Evolutionary conservation across 2,797 vertebrate species (phyloP), one percentile per base, ranked within the genome.

Genomic region (Gadopsis marmoratus): DNA sequence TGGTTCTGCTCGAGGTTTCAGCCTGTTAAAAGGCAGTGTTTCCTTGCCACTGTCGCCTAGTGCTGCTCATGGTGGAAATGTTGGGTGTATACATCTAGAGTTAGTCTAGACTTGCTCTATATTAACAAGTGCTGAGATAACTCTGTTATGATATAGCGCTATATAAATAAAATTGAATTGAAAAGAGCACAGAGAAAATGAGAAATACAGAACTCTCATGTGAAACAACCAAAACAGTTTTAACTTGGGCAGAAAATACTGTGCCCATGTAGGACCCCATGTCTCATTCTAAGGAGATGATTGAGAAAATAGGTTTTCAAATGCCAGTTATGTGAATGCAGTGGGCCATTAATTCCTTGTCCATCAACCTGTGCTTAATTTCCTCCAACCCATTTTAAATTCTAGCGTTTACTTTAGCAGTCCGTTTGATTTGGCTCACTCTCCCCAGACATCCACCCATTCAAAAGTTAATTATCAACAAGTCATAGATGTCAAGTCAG

Each of bases 361-460:
- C 41, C 3, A 5, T 23, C 63, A 56, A 51, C 64, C 56, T 69
- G 56, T 0, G 17, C 78, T 81, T 74, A 16, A 54, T 68, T 85
- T 88, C 76, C 76, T 54, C 60, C 66, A 63, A 74, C 74, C 82
- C 31, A 54, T 31, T 89, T 87, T 43, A 71, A 55, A 81, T 19
- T 62, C 13, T 51, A 14, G 0, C 12, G 17, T 76, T 64, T 47
- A 4, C 33, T 58, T 74, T 13, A 39, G 23, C 41, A 0, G 35
- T 17, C 14, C 68, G 45, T 83, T 74, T 74, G 43, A 83, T 68
- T 82, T 67, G 21, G 8, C 33, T 53, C n/a, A 8, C 45, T 71
- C 50, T 61, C 12, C 7, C 4, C 21, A 13, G 12, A 31, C 62
- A 33, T 72, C 4, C 56, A n/a, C 9, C 19, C 0, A 0, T 2